phyloP scores from a whole-genome alignment of 2,888 invertebrate genomes.

The Argyresthia goedartella region DNA sequence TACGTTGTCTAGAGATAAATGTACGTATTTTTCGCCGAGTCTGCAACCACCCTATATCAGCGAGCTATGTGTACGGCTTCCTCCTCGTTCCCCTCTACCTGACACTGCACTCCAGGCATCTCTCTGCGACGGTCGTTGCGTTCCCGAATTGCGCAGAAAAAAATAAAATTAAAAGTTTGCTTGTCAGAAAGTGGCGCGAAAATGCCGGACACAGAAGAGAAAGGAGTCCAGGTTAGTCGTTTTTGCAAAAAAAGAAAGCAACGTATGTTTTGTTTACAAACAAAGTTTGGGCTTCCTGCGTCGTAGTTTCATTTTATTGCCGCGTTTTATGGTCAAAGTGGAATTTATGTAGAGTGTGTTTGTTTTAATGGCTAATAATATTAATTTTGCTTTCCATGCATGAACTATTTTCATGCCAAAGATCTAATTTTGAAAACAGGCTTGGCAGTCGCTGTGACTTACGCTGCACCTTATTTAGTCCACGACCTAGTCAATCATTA shows the following conservation, averaged over 20 bases:
- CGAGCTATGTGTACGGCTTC: slow-evolving; percentile 10
- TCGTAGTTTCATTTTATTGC: not conserved
- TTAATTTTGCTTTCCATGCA: not conserved
- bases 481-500: not conserved
- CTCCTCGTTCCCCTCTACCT: slow-evolving; percentile 11
- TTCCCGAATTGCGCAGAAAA: slow-evolving; percentile 21
- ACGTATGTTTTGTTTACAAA: not conserved
- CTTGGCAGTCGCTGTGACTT: not conserved
- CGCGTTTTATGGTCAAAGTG: not conserved
- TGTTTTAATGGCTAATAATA: not conserved
- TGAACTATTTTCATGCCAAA: not conserved
- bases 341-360: not conserved
- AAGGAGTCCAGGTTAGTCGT: slow-evolving; percentile 37
- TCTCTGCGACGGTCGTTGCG: slow-evolving; percentile 13
- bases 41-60: slow-evolving; percentile 1
- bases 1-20: too few relatives aligned
- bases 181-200: slow-evolving; percentile 5
- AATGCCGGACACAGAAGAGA: slow-evolving; percentile 43
- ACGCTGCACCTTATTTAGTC: not conserved
- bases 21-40: too few relatives aligned
- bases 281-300: not conserved
- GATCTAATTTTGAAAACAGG: not conserved
- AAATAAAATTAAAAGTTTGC: slow-evolving; percentile 3
- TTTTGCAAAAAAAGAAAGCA: not conserved
- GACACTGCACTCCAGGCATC: slow-evolving; percentile 19